Evolutionary conservation across 2,113 vertebrate species (phyloP).

Genomic region (Pogona vitticeps): DNA sequence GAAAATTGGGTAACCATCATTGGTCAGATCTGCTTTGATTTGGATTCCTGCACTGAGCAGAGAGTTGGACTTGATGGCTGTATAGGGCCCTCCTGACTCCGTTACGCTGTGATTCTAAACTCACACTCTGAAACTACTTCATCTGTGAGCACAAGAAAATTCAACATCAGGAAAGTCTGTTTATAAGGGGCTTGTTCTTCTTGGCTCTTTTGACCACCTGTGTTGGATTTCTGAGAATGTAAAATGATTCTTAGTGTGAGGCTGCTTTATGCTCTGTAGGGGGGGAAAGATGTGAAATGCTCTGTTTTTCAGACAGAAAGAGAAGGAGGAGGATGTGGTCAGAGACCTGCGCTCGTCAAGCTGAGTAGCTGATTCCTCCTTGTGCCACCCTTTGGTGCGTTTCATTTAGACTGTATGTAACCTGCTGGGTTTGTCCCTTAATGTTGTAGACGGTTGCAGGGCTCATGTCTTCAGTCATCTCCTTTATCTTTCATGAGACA

Average conservation of each 20-base stretch:
- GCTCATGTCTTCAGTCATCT: neutral
- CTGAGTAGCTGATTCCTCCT: neutral
- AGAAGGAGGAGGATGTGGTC: neutral
- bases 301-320: neutral
- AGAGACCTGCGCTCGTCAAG: neutral
- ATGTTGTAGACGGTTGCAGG: neutral
- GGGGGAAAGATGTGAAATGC: neutral
- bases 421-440: neutral
- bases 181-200: neutral
- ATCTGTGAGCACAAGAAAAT: neutral
- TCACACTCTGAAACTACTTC: neutral
- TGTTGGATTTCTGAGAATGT: neutral
- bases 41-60: no score
- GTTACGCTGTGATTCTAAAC: neutral
- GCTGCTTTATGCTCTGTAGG: neutral
- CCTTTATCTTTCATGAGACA: neutral
- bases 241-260: neutral
- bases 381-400: neutral
- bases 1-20: no score
- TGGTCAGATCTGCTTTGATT: no score
- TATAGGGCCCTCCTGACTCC: no score
- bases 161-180: neutral
- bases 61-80: no score
- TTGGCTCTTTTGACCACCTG: neutral
- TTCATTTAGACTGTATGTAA: neutral